Conservation (phyloP, 2,888 invertebrate genomes). For the Rosalia funebris region DNA sequence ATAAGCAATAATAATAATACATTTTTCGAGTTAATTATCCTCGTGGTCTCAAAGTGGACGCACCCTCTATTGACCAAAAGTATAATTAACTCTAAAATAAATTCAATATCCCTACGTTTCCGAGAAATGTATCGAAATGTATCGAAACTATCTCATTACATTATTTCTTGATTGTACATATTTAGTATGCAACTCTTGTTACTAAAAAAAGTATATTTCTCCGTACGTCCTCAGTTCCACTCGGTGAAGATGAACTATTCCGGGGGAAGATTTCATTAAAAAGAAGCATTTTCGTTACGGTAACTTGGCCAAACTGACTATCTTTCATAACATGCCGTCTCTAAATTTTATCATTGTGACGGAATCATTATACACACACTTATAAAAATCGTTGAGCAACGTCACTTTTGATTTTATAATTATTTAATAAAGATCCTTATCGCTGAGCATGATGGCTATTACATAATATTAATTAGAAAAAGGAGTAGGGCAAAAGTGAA, state of each 20-base stretch:
- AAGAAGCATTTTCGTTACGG: conserved; percentile 58
- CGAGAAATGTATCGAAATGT: too few relatives aligned
- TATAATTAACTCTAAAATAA: too few relatives aligned
- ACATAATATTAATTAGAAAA: conserved; percentile 26
- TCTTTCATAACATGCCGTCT: conserved; percentile 39
- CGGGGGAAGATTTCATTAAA: conserved; percentile 59
- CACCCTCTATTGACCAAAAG: too few relatives aligned
- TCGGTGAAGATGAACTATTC: conserved; percentile 56
- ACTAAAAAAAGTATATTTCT: conserved; percentile 15
- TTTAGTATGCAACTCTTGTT: too few relatives aligned
- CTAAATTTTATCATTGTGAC: conserved; percentile 32
- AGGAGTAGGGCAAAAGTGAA: conserved; percentile 23
- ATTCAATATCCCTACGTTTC: too few relatives aligned
- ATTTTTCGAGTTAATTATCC: too few relatives aligned
- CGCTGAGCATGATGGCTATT: conserved; percentile 21
- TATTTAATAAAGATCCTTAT: conserved; percentile 37
- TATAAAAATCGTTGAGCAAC: conserved; percentile 32
- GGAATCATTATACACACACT: conserved; percentile 25
- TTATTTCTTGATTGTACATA: too few relatives aligned
- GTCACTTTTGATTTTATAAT: conserved; percentile 34
- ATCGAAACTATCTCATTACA: too few relatives aligned
- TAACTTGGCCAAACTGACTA: conserved; percentile 42
- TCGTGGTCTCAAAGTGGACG: too few relatives aligned
- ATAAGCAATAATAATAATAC: too few relatives aligned
- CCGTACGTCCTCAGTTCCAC: conserved; percentile 49